A percentile compares a stretch with the other conserved stretches of the same genome.
These are phyloP conservation scores for Tringa solitaria DNA, from an alignment of 2,113 vertebrate genomes.

Conservation along the genomic window DNA sequence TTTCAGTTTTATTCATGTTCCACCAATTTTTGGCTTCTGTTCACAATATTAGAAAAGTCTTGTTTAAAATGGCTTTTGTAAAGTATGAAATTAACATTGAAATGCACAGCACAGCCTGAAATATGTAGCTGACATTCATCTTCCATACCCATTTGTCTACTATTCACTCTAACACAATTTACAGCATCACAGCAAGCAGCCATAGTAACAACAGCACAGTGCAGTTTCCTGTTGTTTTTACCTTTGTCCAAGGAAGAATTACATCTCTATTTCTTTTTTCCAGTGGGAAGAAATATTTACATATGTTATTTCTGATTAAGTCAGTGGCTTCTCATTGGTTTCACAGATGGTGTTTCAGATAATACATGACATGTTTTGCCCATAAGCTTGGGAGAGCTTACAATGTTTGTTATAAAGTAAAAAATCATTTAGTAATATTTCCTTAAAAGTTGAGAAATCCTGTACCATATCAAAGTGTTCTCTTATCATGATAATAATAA, in stretches of 20 bases:
- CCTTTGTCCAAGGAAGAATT: neutral
- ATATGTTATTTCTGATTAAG: neutral
- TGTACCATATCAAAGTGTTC: neutral
- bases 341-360: neutral
- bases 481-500: neutral
- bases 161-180: neutral
- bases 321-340: neutral
- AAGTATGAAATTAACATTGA: neutral
- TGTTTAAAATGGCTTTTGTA: neutral
- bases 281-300: neutral
- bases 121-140: neutral
- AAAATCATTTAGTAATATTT: neutral
- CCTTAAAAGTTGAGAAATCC: neutral
- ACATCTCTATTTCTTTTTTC: neutral
- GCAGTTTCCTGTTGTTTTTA: neutral
- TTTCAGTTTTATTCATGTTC: neutral
- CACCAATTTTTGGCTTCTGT: neutral
- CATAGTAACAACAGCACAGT: neutral
- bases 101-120: fast-evolving
- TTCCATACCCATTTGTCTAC: neutral
- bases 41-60: neutral
- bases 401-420: neutral
- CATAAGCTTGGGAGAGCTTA: neutral
- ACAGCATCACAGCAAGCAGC: neutral
- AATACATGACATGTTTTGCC: neutral